Conservation (phyloP, 2,888 invertebrate species). For the Acholoe squamosa region DNA sequence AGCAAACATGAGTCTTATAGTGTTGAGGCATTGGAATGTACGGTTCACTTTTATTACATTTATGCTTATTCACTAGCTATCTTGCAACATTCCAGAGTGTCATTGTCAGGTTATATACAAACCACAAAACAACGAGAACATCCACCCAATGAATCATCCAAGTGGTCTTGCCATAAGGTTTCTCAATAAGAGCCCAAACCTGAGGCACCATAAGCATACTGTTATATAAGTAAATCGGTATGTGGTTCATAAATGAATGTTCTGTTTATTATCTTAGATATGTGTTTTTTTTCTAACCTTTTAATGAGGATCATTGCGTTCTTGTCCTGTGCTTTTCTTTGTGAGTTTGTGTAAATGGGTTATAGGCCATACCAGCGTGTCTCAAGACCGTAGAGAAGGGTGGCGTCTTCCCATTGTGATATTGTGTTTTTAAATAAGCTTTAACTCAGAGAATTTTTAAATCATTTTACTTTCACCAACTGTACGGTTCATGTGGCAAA, state of each 20-base stretch:
- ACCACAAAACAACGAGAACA: neutral
- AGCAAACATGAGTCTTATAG: neutral
- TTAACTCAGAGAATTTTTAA: slow-evolving; percentile 15
- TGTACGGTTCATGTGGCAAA: slow-evolving; percentile 6
- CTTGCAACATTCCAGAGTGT: neutral
- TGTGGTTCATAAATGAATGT: neutral
- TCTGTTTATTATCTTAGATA: neutral
- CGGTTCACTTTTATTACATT: neutral
- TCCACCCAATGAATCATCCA: slow-evolving; percentile 1
- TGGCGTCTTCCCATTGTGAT: slow-evolving; percentile 25
- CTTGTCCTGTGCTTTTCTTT: slow-evolving; percentile 1
- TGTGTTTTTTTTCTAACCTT: neutral
- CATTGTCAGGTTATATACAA: neutral
- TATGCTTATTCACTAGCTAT: neutral
- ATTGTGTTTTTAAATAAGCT: slow-evolving; percentile 43
- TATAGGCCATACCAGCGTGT: neutral
- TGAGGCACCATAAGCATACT: neutral
- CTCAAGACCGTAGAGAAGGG: neutral
- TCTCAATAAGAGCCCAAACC: neutral
- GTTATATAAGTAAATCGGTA: neutral
- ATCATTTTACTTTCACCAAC: neutral
- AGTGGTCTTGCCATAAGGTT: neutral
- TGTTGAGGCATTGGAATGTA: neutral
- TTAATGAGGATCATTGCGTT: neutral
- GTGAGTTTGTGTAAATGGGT: slow-evolving; percentile 17